phyloP scores from a whole-genome alignment of 92 coral and sea anemone species.

The Porites rus region DNA sequence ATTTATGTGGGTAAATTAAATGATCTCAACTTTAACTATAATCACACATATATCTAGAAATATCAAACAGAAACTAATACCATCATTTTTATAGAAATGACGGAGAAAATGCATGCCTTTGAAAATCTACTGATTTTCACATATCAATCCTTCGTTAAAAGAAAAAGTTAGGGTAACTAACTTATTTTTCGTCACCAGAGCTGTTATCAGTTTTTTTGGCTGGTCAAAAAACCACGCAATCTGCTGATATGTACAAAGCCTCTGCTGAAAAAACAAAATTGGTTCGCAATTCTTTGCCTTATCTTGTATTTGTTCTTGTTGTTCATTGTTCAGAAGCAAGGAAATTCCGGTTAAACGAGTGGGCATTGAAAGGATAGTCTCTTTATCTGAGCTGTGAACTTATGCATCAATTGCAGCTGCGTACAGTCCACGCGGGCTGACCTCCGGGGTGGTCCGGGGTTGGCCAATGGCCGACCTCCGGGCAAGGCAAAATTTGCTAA shows the following conservation, averaged over 20 bases:
- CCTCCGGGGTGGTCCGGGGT: neutral
- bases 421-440: constrained; percentile 16
- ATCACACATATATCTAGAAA: no score
- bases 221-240: constrained; percentile 7
- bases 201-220: neutral
- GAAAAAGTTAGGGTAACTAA: constrained; percentile 3
- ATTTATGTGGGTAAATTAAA: constrained; percentile 13
- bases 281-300: neutral
- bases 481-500: constrained; percentile 9
- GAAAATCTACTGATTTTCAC: constrained; percentile 3
- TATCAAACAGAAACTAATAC: neutral
- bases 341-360: constrained; percentile 11
- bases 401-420: constrained; percentile 12
- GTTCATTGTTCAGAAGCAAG: constrained; percentile 14
- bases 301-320: constrained; percentile 7
- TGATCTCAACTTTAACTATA: neutral
- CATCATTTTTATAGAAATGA: constrained; percentile 5
- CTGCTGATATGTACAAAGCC: constrained; percentile 6
- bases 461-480: neutral
- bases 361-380: constrained; percentile 7
- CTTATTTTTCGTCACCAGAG: constrained; percentile 12
- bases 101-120: constrained; percentile 13
- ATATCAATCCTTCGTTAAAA: constrained; percentile 1
- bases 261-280: neutral
- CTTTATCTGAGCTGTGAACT: constrained; percentile 14